A percentile compares a stretch with the other conserved stretches of the same genome.
phyloP scores from a whole-genome alignment of 2,888 invertebrate genomes.

The Myopa testacea region DNA sequence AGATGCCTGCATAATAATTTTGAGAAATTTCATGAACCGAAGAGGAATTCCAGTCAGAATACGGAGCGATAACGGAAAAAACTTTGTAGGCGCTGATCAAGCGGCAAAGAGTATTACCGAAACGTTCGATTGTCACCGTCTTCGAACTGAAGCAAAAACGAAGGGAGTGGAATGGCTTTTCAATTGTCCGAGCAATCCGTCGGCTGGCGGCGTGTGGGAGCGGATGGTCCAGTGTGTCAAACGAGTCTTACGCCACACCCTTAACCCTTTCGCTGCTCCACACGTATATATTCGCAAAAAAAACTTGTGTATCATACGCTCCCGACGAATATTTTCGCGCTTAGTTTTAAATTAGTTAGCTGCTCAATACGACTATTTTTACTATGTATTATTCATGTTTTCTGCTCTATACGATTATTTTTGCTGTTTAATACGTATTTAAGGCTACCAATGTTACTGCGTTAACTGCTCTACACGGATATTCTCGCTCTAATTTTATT shows the following conservation, averaged over 20 bases:
- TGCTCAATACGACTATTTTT: no score
- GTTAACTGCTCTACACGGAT: no score
- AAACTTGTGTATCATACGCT: no score
- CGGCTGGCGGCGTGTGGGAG: slow-evolving; percentile 33
- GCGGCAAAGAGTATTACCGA: slow-evolving; percentile 2
- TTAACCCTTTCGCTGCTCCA: no score
- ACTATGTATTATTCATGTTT: no score
- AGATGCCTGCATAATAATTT: slow-evolving; percentile 38
- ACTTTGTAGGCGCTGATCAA: slow-evolving; percentile 41
- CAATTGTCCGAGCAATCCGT: slow-evolving; percentile 10
- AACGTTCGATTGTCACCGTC: not conserved
- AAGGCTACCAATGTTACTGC: no score
- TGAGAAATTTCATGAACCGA: slow-evolving; percentile 6
- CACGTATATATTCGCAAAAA: no score
- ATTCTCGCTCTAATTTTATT: no score
- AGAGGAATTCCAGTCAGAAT: slow-evolving; percentile 38
- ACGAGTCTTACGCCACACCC: not conserved
- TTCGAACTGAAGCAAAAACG: not conserved
- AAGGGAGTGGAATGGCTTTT: slow-evolving; percentile 30
- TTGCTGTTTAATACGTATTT: no score
- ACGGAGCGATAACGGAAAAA: slow-evolving; percentile 42
- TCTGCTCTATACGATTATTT: no score
- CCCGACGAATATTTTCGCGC: no score
- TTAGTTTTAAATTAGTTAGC: no score
- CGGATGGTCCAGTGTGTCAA: slow-evolving; percentile 41